phyloP scores from a whole-genome alignment of 2,888 invertebrate species.

The Calameuta pallipes region DNA sequence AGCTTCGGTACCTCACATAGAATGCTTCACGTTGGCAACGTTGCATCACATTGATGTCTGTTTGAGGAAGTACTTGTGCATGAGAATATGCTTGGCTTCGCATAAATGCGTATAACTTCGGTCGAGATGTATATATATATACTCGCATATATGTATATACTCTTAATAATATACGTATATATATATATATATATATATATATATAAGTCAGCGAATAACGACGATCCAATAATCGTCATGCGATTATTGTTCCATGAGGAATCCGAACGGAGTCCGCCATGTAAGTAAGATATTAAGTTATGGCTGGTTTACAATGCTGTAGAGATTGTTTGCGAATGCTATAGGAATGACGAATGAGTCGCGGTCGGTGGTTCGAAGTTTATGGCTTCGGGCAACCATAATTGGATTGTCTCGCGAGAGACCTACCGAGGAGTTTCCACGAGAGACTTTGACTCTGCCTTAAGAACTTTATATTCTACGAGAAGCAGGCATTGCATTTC shows the following conservation, averaged over 20 bases:
- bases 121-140: background rate
- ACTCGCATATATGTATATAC: background rate
- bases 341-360: background rate
- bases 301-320: background rate
- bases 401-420: conserved; percentile 54
- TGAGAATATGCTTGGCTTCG: background rate
- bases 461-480: background rate
- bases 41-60: background rate
- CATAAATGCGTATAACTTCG: background rate
- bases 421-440: conserved; percentile 33
- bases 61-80: background rate
- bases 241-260: background rate
- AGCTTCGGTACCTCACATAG: background rate
- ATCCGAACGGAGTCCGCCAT: background rate
- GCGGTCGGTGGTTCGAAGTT: conserved; percentile 34
- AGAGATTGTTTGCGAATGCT: background rate
- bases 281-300: background rate
- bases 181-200: background rate
- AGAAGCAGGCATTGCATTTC: background rate
- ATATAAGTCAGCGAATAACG: background rate
- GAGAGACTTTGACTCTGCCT: background rate
- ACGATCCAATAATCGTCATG: background rate
- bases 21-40: background rate
- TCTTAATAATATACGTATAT: background rate
- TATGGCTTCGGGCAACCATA: conserved; percentile 52